Percentiles rank a stretch among this genome's conserved stretches.
Evolutionary conservation across 2,888 invertebrate genomes (phyloP).

Genomic region (Melikaiella ostensackeni): DNA sequence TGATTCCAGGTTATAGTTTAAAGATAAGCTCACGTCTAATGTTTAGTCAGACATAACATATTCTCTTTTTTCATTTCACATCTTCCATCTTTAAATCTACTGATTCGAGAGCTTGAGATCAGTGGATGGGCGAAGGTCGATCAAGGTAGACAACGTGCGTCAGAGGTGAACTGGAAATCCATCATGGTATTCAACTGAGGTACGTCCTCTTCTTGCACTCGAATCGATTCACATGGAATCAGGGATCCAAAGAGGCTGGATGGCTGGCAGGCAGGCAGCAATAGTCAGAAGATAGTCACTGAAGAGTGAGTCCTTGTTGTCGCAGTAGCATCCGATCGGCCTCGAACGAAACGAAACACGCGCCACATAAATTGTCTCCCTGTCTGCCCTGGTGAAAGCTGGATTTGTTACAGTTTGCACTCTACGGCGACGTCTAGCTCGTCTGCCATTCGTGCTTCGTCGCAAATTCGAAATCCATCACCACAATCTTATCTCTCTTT

Average conservation of each 20-base stretch:
- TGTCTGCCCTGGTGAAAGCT: slow-evolving; percentile 76
- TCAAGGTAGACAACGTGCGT: not conserved
- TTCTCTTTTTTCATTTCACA: not conserved
- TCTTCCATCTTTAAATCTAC: not conserved
- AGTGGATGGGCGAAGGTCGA: not conserved
- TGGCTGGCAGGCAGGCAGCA: slow-evolving; percentile 51
- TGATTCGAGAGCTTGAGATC: not conserved
- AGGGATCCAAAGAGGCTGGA: slow-evolving; percentile 26
- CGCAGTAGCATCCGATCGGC: slow-evolving; percentile 59
- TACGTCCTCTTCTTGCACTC: slow-evolving; percentile 8
- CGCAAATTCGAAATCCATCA: slow-evolving; percentile 55
- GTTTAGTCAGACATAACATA: not conserved
- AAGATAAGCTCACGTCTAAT: not conserved
- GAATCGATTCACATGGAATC: not conserved
- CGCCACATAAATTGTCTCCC: slow-evolving; percentile 76
- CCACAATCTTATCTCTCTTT: slow-evolving; percentile 49
- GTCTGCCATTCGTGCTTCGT: slow-evolving; percentile 46
- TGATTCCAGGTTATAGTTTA: too few relatives aligned
- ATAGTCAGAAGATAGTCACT: slow-evolving; percentile 55
- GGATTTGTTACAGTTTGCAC: slow-evolving; percentile 77
- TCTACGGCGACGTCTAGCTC: slow-evolving; percentile 71
- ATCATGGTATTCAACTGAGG: slow-evolving; percentile 10
- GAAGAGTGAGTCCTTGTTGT: slow-evolving; percentile 66
- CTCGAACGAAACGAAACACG: slow-evolving; percentile 72
- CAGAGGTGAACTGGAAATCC: slow-evolving; percentile 1